A percentile compares a stretch with the other conserved stretches of the same genome.
phyloP scores from a whole-genome alignment of 1,140 invertebrate species.

The Calephelis virginiensis region DNA sequence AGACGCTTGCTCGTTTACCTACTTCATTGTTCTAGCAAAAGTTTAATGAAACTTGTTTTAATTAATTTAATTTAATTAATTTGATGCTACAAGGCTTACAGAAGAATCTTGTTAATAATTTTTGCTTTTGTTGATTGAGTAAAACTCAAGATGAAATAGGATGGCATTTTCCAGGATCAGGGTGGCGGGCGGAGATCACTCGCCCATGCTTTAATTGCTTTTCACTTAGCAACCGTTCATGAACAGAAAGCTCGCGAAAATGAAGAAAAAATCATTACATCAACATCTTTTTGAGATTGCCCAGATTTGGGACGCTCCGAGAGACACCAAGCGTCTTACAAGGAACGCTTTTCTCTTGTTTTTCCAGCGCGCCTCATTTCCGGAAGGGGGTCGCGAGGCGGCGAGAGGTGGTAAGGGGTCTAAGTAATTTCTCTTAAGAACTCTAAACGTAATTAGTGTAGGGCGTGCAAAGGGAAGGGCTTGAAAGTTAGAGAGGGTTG shows the following conservation, averaged over 20 bases:
- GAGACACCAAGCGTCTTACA: conserved; percentile 66
- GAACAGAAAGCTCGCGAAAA: conserved; percentile 70
- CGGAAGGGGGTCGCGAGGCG: conserved; percentile 63
- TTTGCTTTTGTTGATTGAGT: conserved; percentile 63
- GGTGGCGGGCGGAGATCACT: conserved; percentile 54
- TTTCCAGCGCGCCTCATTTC: conserved; percentile 75
- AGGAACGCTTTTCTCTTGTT: conserved; percentile 72
- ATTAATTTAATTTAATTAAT: no score
- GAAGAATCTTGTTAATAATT: conserved; percentile 60
- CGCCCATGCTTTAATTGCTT: conserved; percentile 77
- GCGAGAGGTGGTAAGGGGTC: conserved; percentile 71
- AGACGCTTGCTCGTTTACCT: no score
- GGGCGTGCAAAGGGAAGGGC: conserved; percentile 79
- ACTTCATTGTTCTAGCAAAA: no score
- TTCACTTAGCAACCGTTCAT: conserved; percentile 77
- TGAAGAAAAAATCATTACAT: conserved; percentile 78
- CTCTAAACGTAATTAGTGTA: conserved; percentile 81
- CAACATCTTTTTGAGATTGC: conserved; percentile 75
- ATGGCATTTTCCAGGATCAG: conserved; percentile 30
- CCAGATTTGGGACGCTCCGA: conserved; percentile 70
- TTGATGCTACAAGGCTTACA: no score
- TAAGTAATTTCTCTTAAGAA: conserved; percentile 81
- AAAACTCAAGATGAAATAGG: conserved; percentile 45
- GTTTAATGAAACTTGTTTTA: no score
- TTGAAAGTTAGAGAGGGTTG: conserved; percentile 80